These are phyloP conservation scores for Scylla paramamosain DNA, from an alignment of 1,140 invertebrate genomes.

Conservation along the genomic window DNA sequence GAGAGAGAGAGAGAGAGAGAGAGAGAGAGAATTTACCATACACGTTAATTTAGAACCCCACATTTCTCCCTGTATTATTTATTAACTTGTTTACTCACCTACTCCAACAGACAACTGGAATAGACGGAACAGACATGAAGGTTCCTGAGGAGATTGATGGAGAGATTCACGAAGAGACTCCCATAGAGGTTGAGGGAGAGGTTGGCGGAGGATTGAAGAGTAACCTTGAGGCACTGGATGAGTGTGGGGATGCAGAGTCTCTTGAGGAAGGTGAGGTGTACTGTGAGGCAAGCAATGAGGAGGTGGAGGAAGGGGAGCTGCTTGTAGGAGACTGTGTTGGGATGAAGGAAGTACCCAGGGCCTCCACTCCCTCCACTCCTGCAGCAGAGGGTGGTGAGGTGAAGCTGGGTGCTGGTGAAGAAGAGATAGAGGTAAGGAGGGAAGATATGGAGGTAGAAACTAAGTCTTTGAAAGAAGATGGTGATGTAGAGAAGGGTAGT, in stretches of 20 bases:
- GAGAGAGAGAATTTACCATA: too few species aligned
- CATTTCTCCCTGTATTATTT: background rate
- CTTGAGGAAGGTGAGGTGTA: background rate
- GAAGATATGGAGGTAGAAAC: too few species aligned
- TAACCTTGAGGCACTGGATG: too few species aligned
- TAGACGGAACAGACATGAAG: background rate
- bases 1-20: too few species aligned
- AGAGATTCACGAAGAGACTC: background rate
- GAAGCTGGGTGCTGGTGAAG: background rate
- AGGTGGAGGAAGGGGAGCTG: background rate
- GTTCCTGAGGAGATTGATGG: background rate
- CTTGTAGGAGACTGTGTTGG: background rate
- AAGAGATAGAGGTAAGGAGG: background rate
- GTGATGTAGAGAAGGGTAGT: background rate
- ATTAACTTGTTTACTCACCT: background rate
- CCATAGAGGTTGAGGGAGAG: too few species aligned
- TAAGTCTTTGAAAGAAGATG: too few species aligned
- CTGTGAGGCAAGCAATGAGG: background rate
- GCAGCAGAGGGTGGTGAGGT: background rate
- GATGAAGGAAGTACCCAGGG: background rate
- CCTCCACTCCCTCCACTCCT: background rate
- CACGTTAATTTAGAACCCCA: background rate
- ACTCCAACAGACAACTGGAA: background rate
- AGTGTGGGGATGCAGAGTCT: background rate
- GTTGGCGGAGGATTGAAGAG: too few species aligned